These are phyloP conservation scores for Microplitis manilae DNA, from an alignment of 2,888 invertebrate species.

Conservation along the genomic window DNA sequence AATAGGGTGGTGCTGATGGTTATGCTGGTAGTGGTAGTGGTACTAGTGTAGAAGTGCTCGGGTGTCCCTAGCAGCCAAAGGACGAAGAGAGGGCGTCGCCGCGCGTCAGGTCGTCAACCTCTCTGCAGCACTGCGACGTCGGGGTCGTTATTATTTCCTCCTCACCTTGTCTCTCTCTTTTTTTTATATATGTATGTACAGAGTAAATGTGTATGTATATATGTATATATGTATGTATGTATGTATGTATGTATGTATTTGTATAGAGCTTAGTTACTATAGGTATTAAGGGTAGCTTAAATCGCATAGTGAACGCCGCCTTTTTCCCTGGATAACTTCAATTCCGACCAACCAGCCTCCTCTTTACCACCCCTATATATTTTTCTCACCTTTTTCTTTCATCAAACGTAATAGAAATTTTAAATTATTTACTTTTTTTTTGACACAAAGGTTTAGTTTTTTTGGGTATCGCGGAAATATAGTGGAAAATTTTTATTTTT, in stretches of 20 bases:
- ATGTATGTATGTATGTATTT: background rate
- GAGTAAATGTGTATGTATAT: no score
- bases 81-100: constrained; percentile 65
- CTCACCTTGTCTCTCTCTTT: constrained; percentile 43
- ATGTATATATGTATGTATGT: no score
- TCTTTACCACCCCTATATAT: constrained; percentile 17
- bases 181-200: no score
- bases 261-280: constrained; percentile 29
- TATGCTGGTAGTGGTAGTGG: constrained; percentile 10
- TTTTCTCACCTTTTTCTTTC: constrained; percentile 15
- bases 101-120: constrained; percentile 70
- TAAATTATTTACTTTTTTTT: background rate
- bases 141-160: constrained; percentile 65
- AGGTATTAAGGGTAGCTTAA: constrained; percentile 43
- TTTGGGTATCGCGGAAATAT: no score
- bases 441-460: no score
- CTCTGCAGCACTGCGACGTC: constrained; percentile 70
- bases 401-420: background rate
- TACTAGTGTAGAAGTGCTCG: constrained; percentile 33
- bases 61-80: constrained; percentile 51
- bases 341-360: constrained; percentile 23
- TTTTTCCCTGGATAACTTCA: constrained; percentile 11
- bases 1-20: background rate
- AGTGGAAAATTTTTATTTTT: no score
- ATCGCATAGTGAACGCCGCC: constrained; percentile 44